Evolutionary conservation across 1,140 invertebrate genomes (phyloP).

Genomic region (Apolygus lucorum): DNA sequence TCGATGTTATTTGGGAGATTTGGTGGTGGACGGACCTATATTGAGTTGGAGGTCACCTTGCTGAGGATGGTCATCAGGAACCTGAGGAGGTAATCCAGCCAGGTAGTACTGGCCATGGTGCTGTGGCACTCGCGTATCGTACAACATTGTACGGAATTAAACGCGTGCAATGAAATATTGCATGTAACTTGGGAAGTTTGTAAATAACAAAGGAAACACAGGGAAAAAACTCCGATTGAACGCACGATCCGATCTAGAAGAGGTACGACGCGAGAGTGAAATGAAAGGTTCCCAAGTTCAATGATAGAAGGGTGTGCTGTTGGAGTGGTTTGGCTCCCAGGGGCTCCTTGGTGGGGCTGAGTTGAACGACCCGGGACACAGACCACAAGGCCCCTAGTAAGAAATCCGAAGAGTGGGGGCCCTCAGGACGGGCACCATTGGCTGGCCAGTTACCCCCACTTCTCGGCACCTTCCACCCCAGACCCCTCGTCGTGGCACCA

Average conservation of each 20-base stretch:
- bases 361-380: conserved; percentile 16
- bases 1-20: conserved; percentile 1
- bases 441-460: conserved; percentile 35
- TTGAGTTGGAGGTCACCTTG: conserved; percentile 25
- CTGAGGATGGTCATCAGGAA: conserved; percentile 19
- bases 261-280: conserved; percentile 28
- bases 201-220: neutral
- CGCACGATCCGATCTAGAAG: conserved; percentile 10
- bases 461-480: conserved; percentile 29
- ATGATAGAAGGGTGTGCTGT: conserved; percentile 26
- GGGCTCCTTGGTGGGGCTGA: conserved; percentile 15
- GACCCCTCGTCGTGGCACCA: conserved; percentile 23
- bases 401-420: conserved; percentile 19
- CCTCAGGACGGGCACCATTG: conserved; percentile 27
- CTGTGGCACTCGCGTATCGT: conserved; percentile 25
- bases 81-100: conserved; percentile 21
- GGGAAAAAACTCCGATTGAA: neutral
- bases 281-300: conserved; percentile 28
- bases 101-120: conserved; percentile 24
- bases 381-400: too few species aligned
- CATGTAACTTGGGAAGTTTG: too few species aligned
- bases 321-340: neutral
- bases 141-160: conserved; percentile 17
- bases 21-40: conserved; percentile 20
- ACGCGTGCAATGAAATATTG: too few species aligned